Evolutionary conservation across 2,888 invertebrate genomes (phyloP).

Genomic region (Sesia apiformis): DNA sequence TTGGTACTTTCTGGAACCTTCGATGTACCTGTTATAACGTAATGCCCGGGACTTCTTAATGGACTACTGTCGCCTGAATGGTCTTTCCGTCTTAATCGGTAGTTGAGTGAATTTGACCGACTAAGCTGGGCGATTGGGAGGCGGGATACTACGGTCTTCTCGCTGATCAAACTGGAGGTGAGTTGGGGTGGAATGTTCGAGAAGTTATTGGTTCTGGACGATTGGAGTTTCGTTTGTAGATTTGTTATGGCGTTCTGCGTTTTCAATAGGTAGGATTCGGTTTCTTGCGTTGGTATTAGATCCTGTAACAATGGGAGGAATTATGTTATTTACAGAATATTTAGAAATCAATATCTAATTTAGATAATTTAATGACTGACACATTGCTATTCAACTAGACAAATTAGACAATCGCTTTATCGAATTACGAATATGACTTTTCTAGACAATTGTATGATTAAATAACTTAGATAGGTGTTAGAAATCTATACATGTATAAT

Average conservation of each 20-base stretch:
- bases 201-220: constrained; percentile 42
- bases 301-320: constrained; percentile 51
- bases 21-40: constrained; percentile 61
- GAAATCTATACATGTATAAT: too few relatives aligned
- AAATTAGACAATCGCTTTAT: too few relatives aligned
- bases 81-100: constrained; percentile 53
- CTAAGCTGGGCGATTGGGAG: constrained; percentile 63
- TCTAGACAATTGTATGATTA: too few relatives aligned
- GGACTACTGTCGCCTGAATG: constrained; percentile 56
- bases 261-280: constrained; percentile 73
- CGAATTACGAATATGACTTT: too few relatives aligned
- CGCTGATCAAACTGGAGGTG: constrained; percentile 58
- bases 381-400: too few relatives aligned
- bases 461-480: too few relatives aligned
- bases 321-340: too few relatives aligned
- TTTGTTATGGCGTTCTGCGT: constrained; percentile 77
- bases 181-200: constrained; percentile 46
- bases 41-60: constrained; percentile 58
- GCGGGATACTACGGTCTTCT: constrained; percentile 57
- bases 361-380: too few relatives aligned
- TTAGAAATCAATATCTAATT: too few relatives aligned
- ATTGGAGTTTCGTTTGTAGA: constrained; percentile 73
- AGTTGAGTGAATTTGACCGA: constrained; percentile 65
- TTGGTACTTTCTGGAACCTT: constrained; percentile 48
- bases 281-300: constrained; percentile 63